Evolutionary conservation across 1,140 invertebrate species (phyloP), one percentile per base, ranked within the genome.

Genomic region (Drosophila parabipectinata): DNA sequence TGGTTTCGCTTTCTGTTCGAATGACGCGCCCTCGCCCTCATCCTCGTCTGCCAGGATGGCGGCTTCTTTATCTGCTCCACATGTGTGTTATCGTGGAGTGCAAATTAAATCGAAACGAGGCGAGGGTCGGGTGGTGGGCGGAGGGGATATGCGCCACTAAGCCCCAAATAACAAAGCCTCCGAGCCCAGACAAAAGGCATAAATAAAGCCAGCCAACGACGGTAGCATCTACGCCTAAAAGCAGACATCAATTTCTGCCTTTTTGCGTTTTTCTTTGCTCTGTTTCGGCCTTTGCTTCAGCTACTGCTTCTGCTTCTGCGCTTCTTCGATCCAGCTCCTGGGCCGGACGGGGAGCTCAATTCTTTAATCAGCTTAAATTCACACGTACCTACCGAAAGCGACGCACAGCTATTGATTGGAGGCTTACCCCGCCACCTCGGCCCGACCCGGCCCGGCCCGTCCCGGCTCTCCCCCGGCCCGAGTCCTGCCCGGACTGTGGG

Each of bases 341-440:
- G 37, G 39, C 48, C 57, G 57, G 58, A 57, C 47, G 39, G 47
- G 44, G 41, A 72, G 82, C 71, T 79, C 90, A 90, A 90, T 90
- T 77, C 87, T 83, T 90, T 90, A 90, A 90, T 90, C 87, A 90
- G 87, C 87, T 90, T 90, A 90, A 90, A 90, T 90, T 90, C 87
- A 90, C 87, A 90, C 87, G 87, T 89, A 90, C 63, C 34, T 28
- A 37, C 34, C 82, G 64, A 79, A 88, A 83, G 79, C 83, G 84
- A 83, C 76, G 84, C 81, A 88, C 61, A 88, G 84, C 84, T 83
- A 90, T 90, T 90, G 87, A 90, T 90, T 83, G 79, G 79, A 81
- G 78, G 79, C 68, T 90, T 81, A 74, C 69, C 72, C 68, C 50
- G 44, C 55, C 26, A 24, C 10, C 15, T 12, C 26, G 26, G 5